Conservation (phyloP, 2,797 vertebrate species). For the Megaceryle alcyon region DNA sequence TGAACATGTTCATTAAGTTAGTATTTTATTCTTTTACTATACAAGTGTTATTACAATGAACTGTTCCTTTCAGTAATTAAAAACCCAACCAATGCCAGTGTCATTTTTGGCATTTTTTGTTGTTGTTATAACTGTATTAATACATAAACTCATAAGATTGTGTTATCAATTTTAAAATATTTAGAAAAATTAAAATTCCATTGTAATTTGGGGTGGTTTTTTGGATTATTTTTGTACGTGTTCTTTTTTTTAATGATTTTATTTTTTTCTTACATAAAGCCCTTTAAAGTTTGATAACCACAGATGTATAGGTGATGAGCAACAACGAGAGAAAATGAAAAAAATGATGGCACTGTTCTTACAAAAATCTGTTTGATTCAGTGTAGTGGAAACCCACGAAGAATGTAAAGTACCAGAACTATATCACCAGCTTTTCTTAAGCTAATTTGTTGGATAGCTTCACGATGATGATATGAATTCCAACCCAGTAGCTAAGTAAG, state of each 20-base stretch:
- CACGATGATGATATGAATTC: conserved; percentile 55
- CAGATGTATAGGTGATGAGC: conserved; percentile 36
- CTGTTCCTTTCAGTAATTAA: conserved; percentile 85
- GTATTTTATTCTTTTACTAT: conserved; percentile 89
- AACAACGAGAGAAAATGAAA: conserved; percentile 44
- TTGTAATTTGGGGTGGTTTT: conserved; percentile 19
- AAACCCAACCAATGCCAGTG: conserved; percentile 79
- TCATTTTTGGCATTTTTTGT: conserved; percentile 72
- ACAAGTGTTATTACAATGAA: conserved; percentile 85
- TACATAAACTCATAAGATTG: conserved; percentile 77
- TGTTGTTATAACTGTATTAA: conserved; percentile 72
- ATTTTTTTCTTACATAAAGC: conserved; percentile 82
- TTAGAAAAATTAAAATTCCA: conserved; percentile 80
- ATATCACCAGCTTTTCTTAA: conserved; percentile 47
- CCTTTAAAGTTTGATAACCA: conserved; percentile 79
- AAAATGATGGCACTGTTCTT: conserved; percentile 57
- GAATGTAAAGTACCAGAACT: conserved; percentile 57
- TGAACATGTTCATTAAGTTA: conserved; percentile 80
- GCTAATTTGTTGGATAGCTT: conserved; percentile 55
- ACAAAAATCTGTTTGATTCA: conserved; percentile 55
- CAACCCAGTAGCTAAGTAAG: conserved; percentile 19
- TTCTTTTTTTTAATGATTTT: not conserved
- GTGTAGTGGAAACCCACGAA: conserved; percentile 67
- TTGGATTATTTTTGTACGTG: not conserved
- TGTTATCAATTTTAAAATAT: conserved; percentile 77